phyloP scores from a whole-genome alignment of 2,888 invertebrate species.

The Zootermopsis nevadensis region DNA sequence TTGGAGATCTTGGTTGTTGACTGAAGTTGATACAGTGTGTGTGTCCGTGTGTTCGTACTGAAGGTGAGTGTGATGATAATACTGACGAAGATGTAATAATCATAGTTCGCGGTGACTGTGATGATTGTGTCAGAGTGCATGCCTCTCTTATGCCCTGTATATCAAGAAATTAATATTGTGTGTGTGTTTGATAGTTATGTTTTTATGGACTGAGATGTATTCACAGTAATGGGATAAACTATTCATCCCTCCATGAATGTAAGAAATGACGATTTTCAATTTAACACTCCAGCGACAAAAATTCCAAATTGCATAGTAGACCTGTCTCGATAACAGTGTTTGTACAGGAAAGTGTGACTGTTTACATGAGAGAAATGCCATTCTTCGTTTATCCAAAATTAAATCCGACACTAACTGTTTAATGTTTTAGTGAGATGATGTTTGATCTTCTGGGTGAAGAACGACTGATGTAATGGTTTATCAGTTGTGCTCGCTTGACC shows the following conservation, averaged over 20 bases:
- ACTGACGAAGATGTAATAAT: not conserved
- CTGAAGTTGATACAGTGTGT: not conserved
- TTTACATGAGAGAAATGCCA: not conserved
- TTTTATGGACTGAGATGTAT: not conserved
- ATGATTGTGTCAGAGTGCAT: not conserved
- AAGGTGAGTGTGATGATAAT: not conserved
- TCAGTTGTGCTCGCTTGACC: not conserved
- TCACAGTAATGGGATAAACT: not conserved
- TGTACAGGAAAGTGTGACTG: not conserved
- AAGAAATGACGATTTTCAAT: not conserved
- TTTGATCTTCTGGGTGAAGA: not conserved
- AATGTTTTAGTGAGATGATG: conserved; percentile 42
- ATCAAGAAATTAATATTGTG: not conserved
- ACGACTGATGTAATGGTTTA: not conserved
- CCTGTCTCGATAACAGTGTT: not conserved
- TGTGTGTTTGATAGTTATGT: not conserved
- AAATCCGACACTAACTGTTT: conserved; percentile 39
- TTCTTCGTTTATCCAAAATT: conserved; percentile 33
- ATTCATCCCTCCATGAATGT: not conserved
- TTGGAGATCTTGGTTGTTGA: not conserved
- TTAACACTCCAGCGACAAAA: not conserved
- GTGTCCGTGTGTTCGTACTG: not conserved
- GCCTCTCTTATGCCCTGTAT: not conserved
- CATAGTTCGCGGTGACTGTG: not conserved
- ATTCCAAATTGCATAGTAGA: not conserved